Percentiles rank a stretch among this genome's conserved stretches.
These are phyloP conservation scores for Ptilodon capucinus DNA, from an alignment of 2,888 invertebrate species.

Conservation along the genomic window DNA sequence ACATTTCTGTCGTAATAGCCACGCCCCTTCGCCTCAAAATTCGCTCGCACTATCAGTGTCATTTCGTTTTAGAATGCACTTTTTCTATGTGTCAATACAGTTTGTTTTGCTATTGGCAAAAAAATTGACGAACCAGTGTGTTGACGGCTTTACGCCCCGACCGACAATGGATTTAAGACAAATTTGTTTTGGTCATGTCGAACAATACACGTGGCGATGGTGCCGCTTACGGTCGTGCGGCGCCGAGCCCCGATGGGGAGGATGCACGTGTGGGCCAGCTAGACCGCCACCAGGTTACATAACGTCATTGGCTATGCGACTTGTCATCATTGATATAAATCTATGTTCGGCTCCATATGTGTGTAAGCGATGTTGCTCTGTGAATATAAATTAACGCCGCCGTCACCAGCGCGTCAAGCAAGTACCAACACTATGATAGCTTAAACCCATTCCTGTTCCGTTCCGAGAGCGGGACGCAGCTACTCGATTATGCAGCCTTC, in stretches of 20 bases:
- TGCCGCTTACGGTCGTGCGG: background rate
- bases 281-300: conserved; percentile 13
- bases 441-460: conserved; percentile 36
- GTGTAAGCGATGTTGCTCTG: conserved; percentile 41
- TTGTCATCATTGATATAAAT: conserved; percentile 56
- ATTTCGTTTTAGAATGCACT: no score
- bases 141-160: no score
- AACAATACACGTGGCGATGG: conserved; percentile 1
- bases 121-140: no score
- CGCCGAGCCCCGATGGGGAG: background rate
- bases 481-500: conserved; percentile 16
- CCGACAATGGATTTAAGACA: conserved; percentile 12
- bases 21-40: no score
- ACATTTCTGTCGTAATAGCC: no score
- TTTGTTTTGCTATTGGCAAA: no score
- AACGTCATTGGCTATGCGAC: conserved; percentile 39
- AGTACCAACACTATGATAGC: conserved; percentile 32
- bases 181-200: conserved; percentile 5
- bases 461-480: conserved; percentile 20
- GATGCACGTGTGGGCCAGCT: conserved; percentile 10
- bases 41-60: no score
- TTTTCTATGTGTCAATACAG: no score
- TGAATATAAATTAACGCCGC: conserved; percentile 64
- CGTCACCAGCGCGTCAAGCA: conserved; percentile 43
- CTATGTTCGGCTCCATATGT: conserved; percentile 54